Base-by-base conservation (phyloP, 1,140 invertebrate species). In the Leguminivora glycinivorella region DNA sequence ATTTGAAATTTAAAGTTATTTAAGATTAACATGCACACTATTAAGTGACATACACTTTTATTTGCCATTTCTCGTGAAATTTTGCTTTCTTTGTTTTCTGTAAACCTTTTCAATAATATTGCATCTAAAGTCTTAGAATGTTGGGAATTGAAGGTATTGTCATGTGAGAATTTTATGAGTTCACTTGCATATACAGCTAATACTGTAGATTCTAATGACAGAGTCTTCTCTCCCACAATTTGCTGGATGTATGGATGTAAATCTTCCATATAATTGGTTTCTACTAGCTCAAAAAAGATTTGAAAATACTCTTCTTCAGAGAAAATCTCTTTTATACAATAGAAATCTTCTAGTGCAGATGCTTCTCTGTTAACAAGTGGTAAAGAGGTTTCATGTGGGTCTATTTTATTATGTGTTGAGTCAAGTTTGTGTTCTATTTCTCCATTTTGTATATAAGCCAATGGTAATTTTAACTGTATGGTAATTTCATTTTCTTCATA, bases 1-100 rank as follows among this genome's bases (percentile, higher is more conserved):
- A 88, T 66, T 6, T 84, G 76, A 72, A 87, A 73, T 70, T 87
- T 88, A 17, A 80, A 80, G 69, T 87, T 81, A 75, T 86, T 91
- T 26, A 91, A 72, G 6, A 91, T 31, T 25, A 90, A 70, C 31
- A 85, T 56, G 25, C 90, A 84, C 1, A 90, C 87, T 67, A 90
- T 78, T 3, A 79, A 78, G 56, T 88, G 78, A 67, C 87, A 90
- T n/a, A 43, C 40, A 43, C 0, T 3, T 43, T 43, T 43, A 43
- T 6, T n/a, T 43, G 4, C 6, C 40, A 43, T 43, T 43, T 0
- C 40, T 17, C 4, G 40, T n/a, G 40, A 17, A 4, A 4, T 31
- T 31, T 31, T 31, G 29, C 3, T 31, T 4, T 5, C 5, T 43
- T 29, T 4, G 14, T 86, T 89, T 25, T 91, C 88, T 73, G 79